Evolutionary conservation across 2,797 vertebrate genomes (phyloP), one percentile per base, ranked within the genome.

Genomic region (Semaprochilodus insignis): DNA sequence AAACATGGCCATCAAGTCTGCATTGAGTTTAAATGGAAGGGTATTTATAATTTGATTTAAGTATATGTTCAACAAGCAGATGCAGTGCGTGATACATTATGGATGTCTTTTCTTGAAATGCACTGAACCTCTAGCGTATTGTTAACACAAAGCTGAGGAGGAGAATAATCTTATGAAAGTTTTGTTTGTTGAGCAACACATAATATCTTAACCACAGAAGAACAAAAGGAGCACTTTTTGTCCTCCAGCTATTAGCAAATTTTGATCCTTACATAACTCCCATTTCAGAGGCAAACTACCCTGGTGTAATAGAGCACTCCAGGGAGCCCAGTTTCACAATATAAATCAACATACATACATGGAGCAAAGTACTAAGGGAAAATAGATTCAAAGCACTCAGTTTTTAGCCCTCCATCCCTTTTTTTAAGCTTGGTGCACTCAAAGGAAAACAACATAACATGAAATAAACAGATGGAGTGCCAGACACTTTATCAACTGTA

Each of bases 351-450:
- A 51, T 44, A 82, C 74, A 69, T 52, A 48, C 87, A 82, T 34
- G 63, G 84, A 83, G 69, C 74, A 57, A 88, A 88, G 88, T 88
- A 91, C 90, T 88, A 89, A 89, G 87, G 72, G 75, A 62, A 59
- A n/a, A 82, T 84, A 90, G 88, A 85, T 87, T 87, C 85, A 87
- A 60, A 36, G 88, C 91, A 89, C 91, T 90, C 88, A 84, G 83
- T 87, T 59, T 59, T 8, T 31, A 8, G 19, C 15, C 15, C 52
- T n/a, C 3, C 55, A n/a, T n/a, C n/a, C n/a, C 57, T 60, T 1
- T 57, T 57, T n/a, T 1, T 87, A 89, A 90, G 88, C 90, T 92
- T 90, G 87, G 19, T 21, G 84, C 81, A 44, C 31, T 80, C 44
- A 63, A 62, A 74, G 59, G 1, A 86, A 88, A 83, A 88, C 27